phyloP scores from a whole-genome alignment of 2,888 invertebrate species.

The Campoplex nolae region DNA sequence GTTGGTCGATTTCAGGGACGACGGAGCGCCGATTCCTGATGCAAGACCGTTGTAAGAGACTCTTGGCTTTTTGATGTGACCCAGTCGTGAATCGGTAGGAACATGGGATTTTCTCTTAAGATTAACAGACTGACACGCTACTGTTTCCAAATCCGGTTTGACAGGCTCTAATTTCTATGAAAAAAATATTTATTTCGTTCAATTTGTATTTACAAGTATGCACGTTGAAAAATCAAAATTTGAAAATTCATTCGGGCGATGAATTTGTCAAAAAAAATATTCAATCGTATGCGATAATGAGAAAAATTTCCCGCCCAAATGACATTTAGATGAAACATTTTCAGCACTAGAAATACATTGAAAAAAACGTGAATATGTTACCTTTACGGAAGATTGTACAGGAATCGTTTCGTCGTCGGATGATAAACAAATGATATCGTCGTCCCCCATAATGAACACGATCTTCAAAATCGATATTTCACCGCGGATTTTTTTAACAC shows the following conservation, averaged over 20 bases:
- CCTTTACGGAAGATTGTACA: conserved; percentile 67
- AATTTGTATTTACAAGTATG: neutral
- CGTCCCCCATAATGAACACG: conserved; percentile 55
- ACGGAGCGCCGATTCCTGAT: neutral
- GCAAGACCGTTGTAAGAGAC: neutral
- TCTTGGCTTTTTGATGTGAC: neutral
- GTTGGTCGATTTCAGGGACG: neutral
- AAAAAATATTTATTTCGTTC: neutral
- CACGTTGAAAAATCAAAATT: neutral
- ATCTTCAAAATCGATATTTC: neutral
- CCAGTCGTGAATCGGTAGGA: neutral
- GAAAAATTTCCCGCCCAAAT: conserved; percentile 19
- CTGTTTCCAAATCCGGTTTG: neutral
- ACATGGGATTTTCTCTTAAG: neutral
- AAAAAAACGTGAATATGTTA: conserved; percentile 54
- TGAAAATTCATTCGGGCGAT: neutral
- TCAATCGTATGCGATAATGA: neutral
- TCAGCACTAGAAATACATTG: neutral
- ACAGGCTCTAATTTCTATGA: conserved; percentile 2
- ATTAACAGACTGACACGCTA: neutral
- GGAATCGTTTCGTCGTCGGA: conserved; percentile 73
- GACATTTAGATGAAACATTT: neutral
- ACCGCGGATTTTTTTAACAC: neutral
- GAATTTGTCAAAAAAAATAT: neutral
- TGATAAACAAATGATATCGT: conserved; percentile 75